Percentiles rank a stretch among this genome's conserved stretches.
phyloP scores from a whole-genome alignment of 2,797 vertebrate genomes.

The Semaprochilodus insignis region DNA sequence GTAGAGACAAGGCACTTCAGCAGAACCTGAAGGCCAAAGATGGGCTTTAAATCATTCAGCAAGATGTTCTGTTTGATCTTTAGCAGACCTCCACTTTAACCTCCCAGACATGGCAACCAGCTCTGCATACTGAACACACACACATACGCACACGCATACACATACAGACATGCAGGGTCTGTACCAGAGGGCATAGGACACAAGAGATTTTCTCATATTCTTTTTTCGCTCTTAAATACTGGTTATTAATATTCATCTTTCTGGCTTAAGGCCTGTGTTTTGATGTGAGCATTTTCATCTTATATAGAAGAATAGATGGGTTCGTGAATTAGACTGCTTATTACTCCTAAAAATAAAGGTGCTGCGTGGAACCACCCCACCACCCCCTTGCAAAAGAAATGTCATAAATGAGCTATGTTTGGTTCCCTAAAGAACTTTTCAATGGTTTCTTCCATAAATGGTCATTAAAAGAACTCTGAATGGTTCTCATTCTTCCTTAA shows the following conservation, averaged over 20 bases:
- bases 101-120: slow-evolving; percentile 31
- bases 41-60: slow-evolving; percentile 48
- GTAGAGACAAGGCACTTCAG: background rate
- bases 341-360: background rate
- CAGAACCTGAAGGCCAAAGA: background rate
- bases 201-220: background rate
- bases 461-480: too few species aligned
- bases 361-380: too few species aligned
- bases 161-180: background rate
- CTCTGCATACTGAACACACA: slow-evolving; percentile 40
- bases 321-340: background rate
- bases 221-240: slow-evolving; percentile 14
- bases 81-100: slow-evolving; percentile 52
- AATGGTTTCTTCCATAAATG: too few species aligned
- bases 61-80: slow-evolving; percentile 61
- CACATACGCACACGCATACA: slow-evolving; percentile 9
- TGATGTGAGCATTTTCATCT: background rate
- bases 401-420: background rate
- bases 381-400: too few species aligned
- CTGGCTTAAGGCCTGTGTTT: background rate
- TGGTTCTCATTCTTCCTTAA: too few species aligned
- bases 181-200: slow-evolving; percentile 4
- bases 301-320: background rate
- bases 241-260: slow-evolving; percentile 32
- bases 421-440: background rate